phyloP scores from a whole-genome alignment of 2,797 vertebrate species.

The Gadopsis marmoratus region DNA sequence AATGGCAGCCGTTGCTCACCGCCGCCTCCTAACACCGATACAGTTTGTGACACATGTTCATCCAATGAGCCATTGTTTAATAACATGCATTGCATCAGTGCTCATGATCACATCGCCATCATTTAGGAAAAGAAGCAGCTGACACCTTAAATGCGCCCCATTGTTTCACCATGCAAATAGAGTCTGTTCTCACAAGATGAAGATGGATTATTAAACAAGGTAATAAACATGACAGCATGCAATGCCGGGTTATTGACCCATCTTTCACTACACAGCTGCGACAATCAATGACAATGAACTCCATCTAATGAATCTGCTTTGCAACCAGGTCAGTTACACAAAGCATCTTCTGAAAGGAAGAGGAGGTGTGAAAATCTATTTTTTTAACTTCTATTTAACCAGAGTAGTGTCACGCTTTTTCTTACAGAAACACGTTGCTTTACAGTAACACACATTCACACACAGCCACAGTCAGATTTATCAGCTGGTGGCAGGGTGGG shows the following conservation, averaged over 20 bases:
- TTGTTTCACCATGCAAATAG: slow-evolving; percentile 55
- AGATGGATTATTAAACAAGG: slow-evolving; percentile 60
- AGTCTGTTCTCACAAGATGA: slow-evolving; percentile 53
- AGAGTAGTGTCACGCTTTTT: neutral
- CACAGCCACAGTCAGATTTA: neutral
- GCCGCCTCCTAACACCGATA: neutral
- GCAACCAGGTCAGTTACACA: slow-evolving; percentile 38
- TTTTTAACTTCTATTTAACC: slow-evolving; percentile 8
- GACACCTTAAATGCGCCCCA: slow-evolving; percentile 40
- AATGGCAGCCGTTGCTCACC: neutral
- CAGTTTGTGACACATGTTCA: slow-evolving; percentile 30
- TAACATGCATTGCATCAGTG: slow-evolving; percentile 35
- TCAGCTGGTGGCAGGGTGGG: neutral
- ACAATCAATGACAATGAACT: slow-evolving; percentile 52
- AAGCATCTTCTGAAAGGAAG: slow-evolving; percentile 18
- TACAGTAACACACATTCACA: neutral
- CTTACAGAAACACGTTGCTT: neutral
- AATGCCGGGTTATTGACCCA: slow-evolving; percentile 54
- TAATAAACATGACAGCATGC: slow-evolving; percentile 61
- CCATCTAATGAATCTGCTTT: slow-evolving; percentile 47
- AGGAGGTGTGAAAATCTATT: neutral
- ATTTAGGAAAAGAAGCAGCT: slow-evolving; percentile 43
- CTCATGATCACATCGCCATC: slow-evolving; percentile 29
- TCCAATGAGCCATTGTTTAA: slow-evolving; percentile 30
- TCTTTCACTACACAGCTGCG: slow-evolving; percentile 57